Evolutionary conservation across 2,113 vertebrate species (phyloP), one percentile per base, ranked within the genome.

Genomic region (Psilopsiagon aymara): DNA sequence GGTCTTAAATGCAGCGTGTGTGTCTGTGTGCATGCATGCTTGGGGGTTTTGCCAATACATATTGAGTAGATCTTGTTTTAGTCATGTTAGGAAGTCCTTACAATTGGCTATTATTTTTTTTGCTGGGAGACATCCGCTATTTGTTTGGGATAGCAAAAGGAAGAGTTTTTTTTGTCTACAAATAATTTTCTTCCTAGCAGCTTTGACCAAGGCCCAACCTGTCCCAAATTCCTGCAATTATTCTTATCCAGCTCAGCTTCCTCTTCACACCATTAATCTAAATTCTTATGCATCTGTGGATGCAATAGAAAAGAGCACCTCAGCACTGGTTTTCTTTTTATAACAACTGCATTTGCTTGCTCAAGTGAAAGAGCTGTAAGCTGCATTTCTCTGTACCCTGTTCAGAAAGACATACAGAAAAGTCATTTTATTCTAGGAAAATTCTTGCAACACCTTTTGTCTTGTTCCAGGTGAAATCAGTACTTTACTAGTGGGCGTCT

Each of bases 21-120:
- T 19, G 14, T 6, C 11, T 8, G 46, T 20, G 6, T 14, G 7
- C 2, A 2, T 9, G 7, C 0, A 0, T 11, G 33, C 2, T 19
- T 4, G 6, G 35, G 20, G 23, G 4, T 6, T 84, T 67, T 70
- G 52, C 17, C 29, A 68, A 37, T 29, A 24, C 5, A 1, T 82
- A 17, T 6, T n/a, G 23, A 57, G 44, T 44, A 85, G 35, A 35
- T 41, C 17, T 69, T 69, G 15, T 11, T 84, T 84, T 44, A 75
- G 7, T 70, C 8, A 37, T 20, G 3, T 27, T 68, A 73, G 23
- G 60, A 90, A 76, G 12, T 74, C 18, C 47, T 85, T 76, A 41
- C 10, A 82, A 14, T 24, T 66, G 2, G 12, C 13, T 44, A 2
- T 35, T 35, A 1, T 41, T 41, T 64, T 11, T 12, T 44, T 83